Evolutionary conservation across 2,888 invertebrate genomes (phyloP), one percentile per base, ranked within the genome.

Genomic region (Oscheius onirici): DNA sequence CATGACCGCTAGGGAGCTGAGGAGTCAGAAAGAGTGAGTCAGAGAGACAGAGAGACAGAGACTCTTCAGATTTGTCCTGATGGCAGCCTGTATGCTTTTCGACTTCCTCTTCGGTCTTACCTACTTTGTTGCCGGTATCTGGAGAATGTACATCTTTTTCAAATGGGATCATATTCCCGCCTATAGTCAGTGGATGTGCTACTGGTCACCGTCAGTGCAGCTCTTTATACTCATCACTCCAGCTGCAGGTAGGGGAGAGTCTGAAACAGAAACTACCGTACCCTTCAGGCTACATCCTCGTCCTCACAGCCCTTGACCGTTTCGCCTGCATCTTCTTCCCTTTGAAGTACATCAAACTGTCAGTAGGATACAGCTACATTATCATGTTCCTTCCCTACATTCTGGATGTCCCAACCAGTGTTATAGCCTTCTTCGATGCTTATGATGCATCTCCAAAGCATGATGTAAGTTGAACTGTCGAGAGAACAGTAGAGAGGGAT

Each of bases 241-340:
- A 1, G 75, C 71, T 65, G 79, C 79, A 60, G 78, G 78, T 28
- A 49, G 20, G 17, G 8, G 17, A 17, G 10, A 11, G 10, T 43
- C 43, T 43, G 10, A 8, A 34, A 6, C 34, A 34, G 34, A 20
- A 28, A 17, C n/a, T 24, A n/a, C n/a, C n/a, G n/a, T n/a, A n/a
- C n/a, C n/a, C n/a, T 67, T 52, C n/a, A 67, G 68, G 68, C 17
- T 68, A 57, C 15, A 63, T 67, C 13, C 60, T 77, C 0, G 60
- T 79, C 0, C 58, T 73, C 46, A 78, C 77, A 2, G 71, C 78
- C 2, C 52, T 78, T 58, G 77, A 78, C 40, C 67, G 80, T 17
- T 77, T 76, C 44, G 72, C 76, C 61, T 81, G 79, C 20, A 77
- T 81, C 15, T 81, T 79, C 49, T 75, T 73, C 40, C 79, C 79